Conservation (phyloP, 2,888 invertebrate species). For the Zootermopsis nevadensis region DNA sequence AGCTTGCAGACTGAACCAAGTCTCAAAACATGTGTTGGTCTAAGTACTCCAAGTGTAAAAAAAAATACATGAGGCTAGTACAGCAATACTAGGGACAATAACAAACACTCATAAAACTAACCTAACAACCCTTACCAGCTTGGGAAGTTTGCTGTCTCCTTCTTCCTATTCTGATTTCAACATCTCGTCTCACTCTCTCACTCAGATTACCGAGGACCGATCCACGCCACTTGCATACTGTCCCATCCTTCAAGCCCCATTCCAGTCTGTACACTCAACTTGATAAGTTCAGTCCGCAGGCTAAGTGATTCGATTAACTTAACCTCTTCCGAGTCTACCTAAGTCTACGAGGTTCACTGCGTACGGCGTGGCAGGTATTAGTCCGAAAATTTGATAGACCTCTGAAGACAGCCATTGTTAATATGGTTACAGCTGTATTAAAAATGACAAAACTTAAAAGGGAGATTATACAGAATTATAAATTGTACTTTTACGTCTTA, state of each 20-base stretch:
- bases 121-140: constrained; percentile 13
- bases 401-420: no score
- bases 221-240: not conserved
- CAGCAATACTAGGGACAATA: constrained; percentile 3
- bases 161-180: not conserved
- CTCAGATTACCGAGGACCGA: not conserved
- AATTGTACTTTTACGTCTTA: no score
- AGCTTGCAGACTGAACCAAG: constrained; percentile 5
- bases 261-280: not conserved
- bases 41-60: not conserved
- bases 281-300: not conserved
- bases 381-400: no score
- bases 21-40: constrained; percentile 16
- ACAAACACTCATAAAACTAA: constrained; percentile 23
- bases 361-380: no score
- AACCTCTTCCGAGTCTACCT: not conserved
- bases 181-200: not conserved
- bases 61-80: not conserved
- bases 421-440: no score
- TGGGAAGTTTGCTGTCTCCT: not conserved
- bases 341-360: no score
- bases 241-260: constrained; percentile 3
- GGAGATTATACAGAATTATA: no score
- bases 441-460: no score
- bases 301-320: not conserved